These are phyloP conservation scores for Platorchestia sp. DNA, from an alignment of 1,140 invertebrate genomes.

Conservation along the genomic window DNA sequence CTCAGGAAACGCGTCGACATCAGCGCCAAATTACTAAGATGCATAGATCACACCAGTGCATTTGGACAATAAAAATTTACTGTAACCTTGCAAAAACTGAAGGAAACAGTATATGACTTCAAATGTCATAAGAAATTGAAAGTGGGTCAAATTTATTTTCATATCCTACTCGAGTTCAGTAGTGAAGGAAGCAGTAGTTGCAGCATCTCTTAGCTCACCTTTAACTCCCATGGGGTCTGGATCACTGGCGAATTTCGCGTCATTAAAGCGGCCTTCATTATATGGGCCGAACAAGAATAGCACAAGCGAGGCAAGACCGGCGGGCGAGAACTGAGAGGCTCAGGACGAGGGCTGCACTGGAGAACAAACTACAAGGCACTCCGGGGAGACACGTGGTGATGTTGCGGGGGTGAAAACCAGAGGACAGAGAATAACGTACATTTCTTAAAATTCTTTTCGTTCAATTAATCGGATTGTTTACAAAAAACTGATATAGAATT, in stretches of 20 bases:
- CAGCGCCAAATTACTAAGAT: neutral
- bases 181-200: constrained; percentile 18
- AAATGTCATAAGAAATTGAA: neutral
- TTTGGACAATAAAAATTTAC: too few relatives aligned
- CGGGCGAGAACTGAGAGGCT: neutral
- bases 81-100: neutral
- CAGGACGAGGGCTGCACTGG: neutral
- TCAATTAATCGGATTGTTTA: too few relatives aligned
- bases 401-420: too few relatives aligned
- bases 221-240: constrained; percentile 17
- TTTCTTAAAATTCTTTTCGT: too few relatives aligned
- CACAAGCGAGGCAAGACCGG: neutral
- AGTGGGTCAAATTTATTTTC: neutral
- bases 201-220: constrained; percentile 44
- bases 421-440: too few relatives aligned
- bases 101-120: neutral
- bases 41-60: too few relatives aligned
- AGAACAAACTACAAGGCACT: neutral
- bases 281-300: constrained; percentile 47
- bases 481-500: too few relatives aligned
- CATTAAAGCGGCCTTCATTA: constrained; percentile 51
- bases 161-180: neutral
- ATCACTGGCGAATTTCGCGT: constrained; percentile 47
- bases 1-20: neutral
- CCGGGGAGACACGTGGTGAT: too few relatives aligned